Evolutionary conservation across 2,888 invertebrate species (phyloP).

Genomic region (Cetonia aurata): DNA sequence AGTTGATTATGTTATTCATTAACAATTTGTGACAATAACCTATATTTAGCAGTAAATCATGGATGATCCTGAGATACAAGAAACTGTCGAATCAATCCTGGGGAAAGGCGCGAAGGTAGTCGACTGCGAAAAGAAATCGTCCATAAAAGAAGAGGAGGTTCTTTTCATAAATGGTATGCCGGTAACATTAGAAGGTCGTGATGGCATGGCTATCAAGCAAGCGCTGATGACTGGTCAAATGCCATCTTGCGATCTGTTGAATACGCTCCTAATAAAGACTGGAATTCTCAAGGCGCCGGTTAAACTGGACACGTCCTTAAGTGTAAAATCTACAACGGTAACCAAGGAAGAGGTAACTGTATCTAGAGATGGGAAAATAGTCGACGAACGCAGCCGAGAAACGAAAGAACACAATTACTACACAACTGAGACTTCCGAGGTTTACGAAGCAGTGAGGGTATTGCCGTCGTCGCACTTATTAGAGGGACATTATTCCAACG

Average conservation of each 20-base stretch:
- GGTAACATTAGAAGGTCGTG: slow-evolving; percentile 76
- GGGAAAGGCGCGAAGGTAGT: slow-evolving; percentile 79
- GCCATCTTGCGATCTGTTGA: slow-evolving; percentile 78
- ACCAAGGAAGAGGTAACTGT: slow-evolving; percentile 80
- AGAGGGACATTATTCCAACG: slow-evolving; percentile 56
- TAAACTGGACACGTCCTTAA: slow-evolving; percentile 77
- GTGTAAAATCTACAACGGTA: slow-evolving; percentile 78
- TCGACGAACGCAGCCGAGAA: slow-evolving; percentile 79
- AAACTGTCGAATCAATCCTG: slow-evolving; percentile 80
- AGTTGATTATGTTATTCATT: no score
- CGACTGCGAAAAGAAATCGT: slow-evolving; percentile 81
- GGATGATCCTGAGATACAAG: slow-evolving; percentile 81
- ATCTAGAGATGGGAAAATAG: slow-evolving; percentile 74
- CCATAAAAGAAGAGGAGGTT: slow-evolving; percentile 78
- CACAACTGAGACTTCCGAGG: slow-evolving; percentile 75
- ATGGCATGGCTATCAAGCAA: slow-evolving; percentile 77
- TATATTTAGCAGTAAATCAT: slow-evolving; percentile 59
- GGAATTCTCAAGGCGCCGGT: slow-evolving; percentile 77
- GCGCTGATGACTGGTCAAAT: slow-evolving; percentile 78
- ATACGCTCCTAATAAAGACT: slow-evolving; percentile 76
- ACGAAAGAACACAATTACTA: slow-evolving; percentile 80
- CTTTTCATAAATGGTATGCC: slow-evolving; percentile 79
- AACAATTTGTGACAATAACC: not conserved
- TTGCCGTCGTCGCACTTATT: slow-evolving; percentile 62
- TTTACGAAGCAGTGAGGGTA: slow-evolving; percentile 73